Evolutionary conservation across 2,888 invertebrate species (phyloP), one percentile per base, ranked within the genome.

Genomic region (Sipha maydis): DNA sequence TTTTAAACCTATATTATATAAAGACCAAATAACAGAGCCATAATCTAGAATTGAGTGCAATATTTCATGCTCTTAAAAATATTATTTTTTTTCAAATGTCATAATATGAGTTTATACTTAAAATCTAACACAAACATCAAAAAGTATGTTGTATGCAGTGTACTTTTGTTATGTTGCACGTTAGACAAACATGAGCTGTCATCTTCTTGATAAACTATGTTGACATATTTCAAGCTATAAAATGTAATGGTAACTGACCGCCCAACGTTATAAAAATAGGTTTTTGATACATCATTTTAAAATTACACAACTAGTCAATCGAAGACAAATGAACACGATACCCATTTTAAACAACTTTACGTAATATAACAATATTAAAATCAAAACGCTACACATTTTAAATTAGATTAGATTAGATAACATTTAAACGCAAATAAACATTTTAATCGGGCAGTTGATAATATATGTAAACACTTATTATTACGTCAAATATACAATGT

Each of bases 311-410:
- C 61, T 8, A 21, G 5, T 25, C 25, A 56, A 76, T 83, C 73
- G 56, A 56, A 73, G 54, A 56, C 54, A 41, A 71, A 73, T 54
- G 82, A 83, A 83, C n/a, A 17, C 11, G 84, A 75, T 83, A 38
- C 38, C 41, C 61, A 85, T 85, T 67, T 85, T 25, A 25, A 76
- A 67, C 28, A 76, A 41, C 28, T 61, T 84, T 28, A 41, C 38
- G n/a, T 69, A 80, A 71, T 71, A 71, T 34, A 54, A 31, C n/a
- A 83, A 83, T 83, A 71, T 71, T 83, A 41, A 48, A 83, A 83
- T 54, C 48, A 71, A 75, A 41, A 38, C 38, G 9, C 3, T 38
- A 41, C 5, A 75, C 19, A 73, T 21, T 73, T 21, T 38, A 73
- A 8, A 48, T 48, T 48, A 73, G 34, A 73, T 21, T 38, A 73